Percentiles rank a stretch among this genome's conserved stretches.
phyloP scores from a whole-genome alignment of 2,797 vertebrate species.

The Phataginus tetradactyla region DNA sequence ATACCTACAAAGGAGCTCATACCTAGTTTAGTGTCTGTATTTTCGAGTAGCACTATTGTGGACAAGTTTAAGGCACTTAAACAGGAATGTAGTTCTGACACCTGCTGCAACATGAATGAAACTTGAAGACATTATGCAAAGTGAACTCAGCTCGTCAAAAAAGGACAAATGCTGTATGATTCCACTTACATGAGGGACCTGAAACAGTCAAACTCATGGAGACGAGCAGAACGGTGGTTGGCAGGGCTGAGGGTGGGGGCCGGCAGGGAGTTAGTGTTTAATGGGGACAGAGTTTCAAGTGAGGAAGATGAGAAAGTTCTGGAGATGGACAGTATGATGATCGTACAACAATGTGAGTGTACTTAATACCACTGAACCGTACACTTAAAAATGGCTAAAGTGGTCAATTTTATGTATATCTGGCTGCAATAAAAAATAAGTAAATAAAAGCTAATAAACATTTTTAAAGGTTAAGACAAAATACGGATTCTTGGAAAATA shows the following conservation, averaged over 20 bases:
- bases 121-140: not conserved
- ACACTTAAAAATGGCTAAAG: not conserved
- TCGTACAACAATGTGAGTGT: not conserved
- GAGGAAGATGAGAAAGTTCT: not conserved
- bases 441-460: not conserved
- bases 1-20: constrained; percentile 44
- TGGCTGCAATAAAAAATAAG: not conserved
- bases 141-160: constrained; percentile 26
- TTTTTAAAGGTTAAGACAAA: constrained; percentile 18
- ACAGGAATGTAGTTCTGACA: constrained; percentile 53
- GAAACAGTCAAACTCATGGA: not conserved
- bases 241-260: not conserved
- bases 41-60: constrained; percentile 47
- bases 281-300: not conserved
- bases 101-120: not conserved
- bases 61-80: constrained; percentile 55
- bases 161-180: not conserved
- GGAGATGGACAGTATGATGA: not conserved
- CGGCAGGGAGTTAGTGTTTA: not conserved
- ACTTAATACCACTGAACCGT: not conserved
- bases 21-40: constrained; percentile 41
- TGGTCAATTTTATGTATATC: not conserved
- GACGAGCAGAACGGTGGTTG: not conserved
- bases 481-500: constrained; percentile 23
- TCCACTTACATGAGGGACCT: not conserved